Percentiles rank a stretch among this genome's conserved stretches.
Evolutionary conservation across 2,797 vertebrate genomes (phyloP).

Genomic region (Karalla daura): DNA sequence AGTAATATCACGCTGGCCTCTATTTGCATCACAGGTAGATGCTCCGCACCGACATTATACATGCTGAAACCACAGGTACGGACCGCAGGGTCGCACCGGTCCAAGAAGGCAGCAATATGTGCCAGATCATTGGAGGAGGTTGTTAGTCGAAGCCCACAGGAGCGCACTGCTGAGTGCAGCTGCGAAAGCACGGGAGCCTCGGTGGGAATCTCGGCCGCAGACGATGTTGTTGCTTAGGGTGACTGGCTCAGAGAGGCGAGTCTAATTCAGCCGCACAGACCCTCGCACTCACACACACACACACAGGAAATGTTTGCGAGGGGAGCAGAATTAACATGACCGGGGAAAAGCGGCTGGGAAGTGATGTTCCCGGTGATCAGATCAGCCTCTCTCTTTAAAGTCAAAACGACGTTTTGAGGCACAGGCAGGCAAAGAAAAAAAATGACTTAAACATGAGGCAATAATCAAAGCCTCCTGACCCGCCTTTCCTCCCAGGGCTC

Average conservation of each 20-base stretch:
- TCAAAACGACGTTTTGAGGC: slow-evolving; percentile 27
- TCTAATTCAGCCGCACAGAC: slow-evolving; percentile 12
- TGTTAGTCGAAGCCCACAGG: slow-evolving; percentile 4
- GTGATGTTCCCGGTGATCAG: slow-evolving; percentile 48
- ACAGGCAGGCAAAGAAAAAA: slow-evolving; percentile 31
- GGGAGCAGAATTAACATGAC: slow-evolving; percentile 56
- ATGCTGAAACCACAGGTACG: slow-evolving; percentile 20
- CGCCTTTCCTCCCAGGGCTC: slow-evolving; percentile 25
- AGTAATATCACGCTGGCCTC: slow-evolving; percentile 40
- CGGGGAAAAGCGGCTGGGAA: slow-evolving; percentile 20
- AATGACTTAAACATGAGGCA: slow-evolving; percentile 49
- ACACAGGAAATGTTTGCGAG: slow-evolving; percentile 34
- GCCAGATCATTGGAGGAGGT: slow-evolving; percentile 22
- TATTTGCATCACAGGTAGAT: slow-evolving; percentile 44
- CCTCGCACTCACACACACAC: background rate
- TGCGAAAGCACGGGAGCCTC: background rate
- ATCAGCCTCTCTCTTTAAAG: slow-evolving; percentile 41
- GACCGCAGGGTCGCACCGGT: background rate
- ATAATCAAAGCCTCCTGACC: slow-evolving; percentile 56
- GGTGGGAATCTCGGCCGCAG: slow-evolving; percentile 22
- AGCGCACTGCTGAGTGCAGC: background rate
- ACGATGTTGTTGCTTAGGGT: slow-evolving; percentile 12
- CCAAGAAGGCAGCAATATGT: slow-evolving; percentile 12
- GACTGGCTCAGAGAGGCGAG: slow-evolving; percentile 27
- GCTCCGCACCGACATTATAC: slow-evolving; percentile 6